Evolutionary conservation across 2,797 vertebrate genomes (phyloP).

Genomic region (Erethizon dorsatum): DNA sequence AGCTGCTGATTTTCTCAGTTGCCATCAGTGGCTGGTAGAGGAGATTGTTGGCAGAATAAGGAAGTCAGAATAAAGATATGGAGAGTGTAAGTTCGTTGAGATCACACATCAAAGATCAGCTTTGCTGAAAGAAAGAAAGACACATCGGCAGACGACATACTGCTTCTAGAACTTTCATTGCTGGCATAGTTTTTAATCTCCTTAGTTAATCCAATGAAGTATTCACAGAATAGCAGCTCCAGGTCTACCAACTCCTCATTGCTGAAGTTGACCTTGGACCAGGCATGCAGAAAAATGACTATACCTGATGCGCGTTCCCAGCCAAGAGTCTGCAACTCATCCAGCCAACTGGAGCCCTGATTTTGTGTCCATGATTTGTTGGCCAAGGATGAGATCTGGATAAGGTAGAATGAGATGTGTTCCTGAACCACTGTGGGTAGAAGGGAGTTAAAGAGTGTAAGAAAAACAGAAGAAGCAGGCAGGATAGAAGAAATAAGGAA

Average conservation of each 20-base stretch:
- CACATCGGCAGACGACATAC: neutral
- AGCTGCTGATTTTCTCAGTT: neutral
- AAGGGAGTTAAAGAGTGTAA: too few species aligned
- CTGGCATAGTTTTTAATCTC: neutral
- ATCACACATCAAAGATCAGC: neutral
- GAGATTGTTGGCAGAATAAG: neutral
- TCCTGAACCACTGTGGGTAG: neutral
- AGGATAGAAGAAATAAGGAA: neutral
- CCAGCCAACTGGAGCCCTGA: conserved; percentile 11
- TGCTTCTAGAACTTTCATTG: neutral
- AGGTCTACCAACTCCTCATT: neutral
- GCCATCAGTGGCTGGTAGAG: neutral
- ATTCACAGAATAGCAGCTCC: neutral
- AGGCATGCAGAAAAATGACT: neutral
- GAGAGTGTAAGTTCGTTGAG: neutral
- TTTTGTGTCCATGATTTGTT: neutral
- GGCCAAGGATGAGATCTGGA: neutral
- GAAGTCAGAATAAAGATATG: neutral
- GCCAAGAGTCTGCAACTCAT: neutral
- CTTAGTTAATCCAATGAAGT: neutral
- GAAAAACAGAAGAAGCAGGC: neutral
- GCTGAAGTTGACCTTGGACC: conserved; percentile 8
- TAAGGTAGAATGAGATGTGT: neutral
- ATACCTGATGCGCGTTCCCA: neutral
- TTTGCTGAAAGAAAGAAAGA: neutral